Evolutionary conservation across 2,888 invertebrate genomes (phyloP).

Genomic region (Tachina fera): DNA sequence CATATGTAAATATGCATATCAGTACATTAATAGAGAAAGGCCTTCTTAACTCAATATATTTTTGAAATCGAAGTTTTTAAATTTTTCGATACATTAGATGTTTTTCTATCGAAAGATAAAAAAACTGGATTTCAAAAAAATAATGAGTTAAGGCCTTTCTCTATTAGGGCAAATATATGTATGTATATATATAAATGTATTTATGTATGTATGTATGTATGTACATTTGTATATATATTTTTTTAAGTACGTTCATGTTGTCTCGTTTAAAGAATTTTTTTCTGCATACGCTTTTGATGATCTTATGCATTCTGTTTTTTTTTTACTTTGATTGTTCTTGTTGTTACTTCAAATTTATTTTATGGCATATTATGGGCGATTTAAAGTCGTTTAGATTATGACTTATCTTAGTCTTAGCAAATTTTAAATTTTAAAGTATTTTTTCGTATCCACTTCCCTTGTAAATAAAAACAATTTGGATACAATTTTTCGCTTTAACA

Average conservation of each 20-base stretch:
- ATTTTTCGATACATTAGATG: no score
- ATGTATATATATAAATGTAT: not conserved
- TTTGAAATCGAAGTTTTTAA: not conserved
- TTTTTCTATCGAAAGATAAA: no score
- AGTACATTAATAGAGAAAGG: no score
- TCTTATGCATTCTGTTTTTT: constrained; percentile 19
- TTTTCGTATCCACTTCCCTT: not conserved
- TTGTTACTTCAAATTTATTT: constrained; percentile 21
- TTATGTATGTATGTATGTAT: not conserved
- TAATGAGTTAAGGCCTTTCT: no score
- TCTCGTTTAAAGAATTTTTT: not conserved
- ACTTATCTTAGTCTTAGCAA: not conserved
- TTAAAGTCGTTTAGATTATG: constrained; percentile 14
- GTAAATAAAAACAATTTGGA: not conserved
- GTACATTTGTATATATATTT: not conserved
- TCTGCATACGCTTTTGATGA: constrained; percentile 25
- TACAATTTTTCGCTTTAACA: no score
- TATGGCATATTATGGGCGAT: not conserved
- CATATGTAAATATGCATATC: no score
- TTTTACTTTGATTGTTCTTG: not conserved
- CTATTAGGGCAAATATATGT: not conserved
- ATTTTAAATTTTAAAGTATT: constrained; percentile 2
- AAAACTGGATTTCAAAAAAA: no score
- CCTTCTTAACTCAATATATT: no score
- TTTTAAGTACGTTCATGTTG: not conserved